A percentile compares a stretch with the other conserved stretches of the same genome.
Evolutionary conservation across 37 sponge, comb jelly and placozoan species (phyloP).

Genomic region (Spongilla lacustris): DNA sequence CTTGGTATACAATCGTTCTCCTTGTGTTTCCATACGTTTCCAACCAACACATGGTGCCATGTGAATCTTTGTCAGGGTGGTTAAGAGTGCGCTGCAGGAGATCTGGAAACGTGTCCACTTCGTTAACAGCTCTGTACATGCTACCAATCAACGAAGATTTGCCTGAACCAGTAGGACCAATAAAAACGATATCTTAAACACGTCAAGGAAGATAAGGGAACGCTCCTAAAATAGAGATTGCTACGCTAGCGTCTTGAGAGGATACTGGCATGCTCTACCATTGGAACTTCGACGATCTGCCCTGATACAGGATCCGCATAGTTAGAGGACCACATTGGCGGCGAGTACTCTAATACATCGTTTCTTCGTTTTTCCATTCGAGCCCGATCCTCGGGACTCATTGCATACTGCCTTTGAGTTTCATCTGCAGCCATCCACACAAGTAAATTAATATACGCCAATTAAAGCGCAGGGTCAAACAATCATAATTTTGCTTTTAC

Average conservation of each 20-base stretch:
- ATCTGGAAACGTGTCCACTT: constrained; percentile 64
- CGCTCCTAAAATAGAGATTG: not conserved
- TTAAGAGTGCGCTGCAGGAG: constrained; percentile 63
- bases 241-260: constrained; percentile 7
- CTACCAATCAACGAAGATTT: constrained; percentile 93
- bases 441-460: not conserved
- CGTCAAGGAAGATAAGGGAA: not conserved
- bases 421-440: not conserved
- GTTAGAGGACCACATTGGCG: constrained; percentile 61
- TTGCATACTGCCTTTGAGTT: not conserved
- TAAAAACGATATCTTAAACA: constrained; percentile 78
- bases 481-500: no score
- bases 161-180: constrained; percentile 92
- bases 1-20: constrained; percentile 85
- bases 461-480: not conserved
- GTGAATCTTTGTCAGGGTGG: constrained; percentile 71
- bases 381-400: constrained; percentile 47
- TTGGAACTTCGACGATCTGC: constrained; percentile 27
- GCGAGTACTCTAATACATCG: constrained; percentile 51
- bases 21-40: constrained; percentile 72
- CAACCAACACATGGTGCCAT: constrained; percentile 88
- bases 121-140: constrained; percentile 77
- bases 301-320: constrained; percentile 65
- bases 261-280: constrained; percentile 81
- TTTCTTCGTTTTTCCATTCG: constrained; percentile 58